Evolutionary conservation across 2,888 invertebrate genomes (phyloP).

Genomic region (Tanypteryx hageni): DNA sequence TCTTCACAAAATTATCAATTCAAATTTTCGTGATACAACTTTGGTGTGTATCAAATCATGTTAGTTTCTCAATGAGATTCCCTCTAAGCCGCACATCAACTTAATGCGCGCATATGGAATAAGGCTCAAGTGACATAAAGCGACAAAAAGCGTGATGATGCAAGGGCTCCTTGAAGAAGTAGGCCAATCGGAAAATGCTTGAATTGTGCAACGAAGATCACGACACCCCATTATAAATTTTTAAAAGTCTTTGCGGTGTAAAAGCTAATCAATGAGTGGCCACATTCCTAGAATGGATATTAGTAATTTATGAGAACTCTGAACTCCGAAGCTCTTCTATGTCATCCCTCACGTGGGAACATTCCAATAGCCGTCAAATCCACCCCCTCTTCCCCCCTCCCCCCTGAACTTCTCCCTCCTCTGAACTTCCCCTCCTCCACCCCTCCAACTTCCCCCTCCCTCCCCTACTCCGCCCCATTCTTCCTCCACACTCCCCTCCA

Average conservation of each 20-base stretch:
- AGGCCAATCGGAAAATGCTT: not conserved
- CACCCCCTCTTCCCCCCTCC: not conserved
- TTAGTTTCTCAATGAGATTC: not conserved
- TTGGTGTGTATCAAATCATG: not conserved
- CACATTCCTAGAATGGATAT: not conserved
- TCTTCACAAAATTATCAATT: no score
- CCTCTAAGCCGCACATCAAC: not conserved
- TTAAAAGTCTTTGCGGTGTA: no score
- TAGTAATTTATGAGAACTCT: not conserved
- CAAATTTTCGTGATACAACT: not conserved
- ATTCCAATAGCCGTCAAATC: not conserved
- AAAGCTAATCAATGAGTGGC: not conserved
- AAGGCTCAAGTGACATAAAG: not conserved
- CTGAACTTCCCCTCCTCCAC: not conserved
- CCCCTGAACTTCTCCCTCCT: not conserved
- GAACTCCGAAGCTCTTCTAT: not conserved
- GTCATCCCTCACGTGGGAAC: not conserved
- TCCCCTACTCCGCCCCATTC: no score
- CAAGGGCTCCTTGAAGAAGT: not conserved
- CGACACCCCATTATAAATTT: no score
- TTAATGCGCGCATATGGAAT: not conserved
- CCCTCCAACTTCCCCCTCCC: not conserved
- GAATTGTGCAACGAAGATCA: no score
- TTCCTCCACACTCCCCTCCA: not conserved
- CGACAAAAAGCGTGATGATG: not conserved